These are phyloP conservation scores for Andrena praecox DNA, from an alignment of 2,888 invertebrate species.

Conservation along the genomic window DNA sequence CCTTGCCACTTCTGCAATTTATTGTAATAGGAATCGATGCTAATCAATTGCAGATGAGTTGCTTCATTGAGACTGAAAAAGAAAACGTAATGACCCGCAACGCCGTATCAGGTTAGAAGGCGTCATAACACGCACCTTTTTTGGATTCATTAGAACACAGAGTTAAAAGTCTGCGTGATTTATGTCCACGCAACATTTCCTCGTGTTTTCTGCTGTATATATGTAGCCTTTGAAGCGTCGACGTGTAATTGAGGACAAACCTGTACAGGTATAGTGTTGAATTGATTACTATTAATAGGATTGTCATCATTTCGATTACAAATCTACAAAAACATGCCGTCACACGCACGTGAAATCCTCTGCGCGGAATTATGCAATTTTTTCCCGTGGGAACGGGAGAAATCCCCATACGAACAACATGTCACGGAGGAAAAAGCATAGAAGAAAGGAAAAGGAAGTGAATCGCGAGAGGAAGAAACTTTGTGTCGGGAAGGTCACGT, in stretches of 20 bases:
- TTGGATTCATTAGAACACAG: no score
- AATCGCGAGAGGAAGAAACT: neutral
- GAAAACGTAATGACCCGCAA: no score
- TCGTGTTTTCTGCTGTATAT: no score
- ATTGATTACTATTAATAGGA: slow-evolving; percentile 22
- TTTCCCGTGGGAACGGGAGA: neutral
- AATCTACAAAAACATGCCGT: slow-evolving; percentile 1
- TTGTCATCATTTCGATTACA: neutral
- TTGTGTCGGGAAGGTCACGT: neutral
- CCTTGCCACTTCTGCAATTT: no score
- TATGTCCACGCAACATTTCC: no score
- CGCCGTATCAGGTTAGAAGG: no score
- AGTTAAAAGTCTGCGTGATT: no score
- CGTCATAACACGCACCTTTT: no score
- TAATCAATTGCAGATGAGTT: no score
- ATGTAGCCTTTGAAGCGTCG: neutral
- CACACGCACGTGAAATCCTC: slow-evolving; percentile 8
- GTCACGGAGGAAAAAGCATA: no score
- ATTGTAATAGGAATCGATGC: no score
- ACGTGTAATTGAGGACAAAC: neutral
- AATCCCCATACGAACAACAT: neutral
- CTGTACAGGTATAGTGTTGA: neutral
- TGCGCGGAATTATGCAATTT: slow-evolving; percentile 8
- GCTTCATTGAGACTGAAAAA: no score
- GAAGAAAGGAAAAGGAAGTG: neutral